Evolutionary conservation across 2,888 invertebrate species (phyloP).

Genomic region (Electrophaes corylata): DNA sequence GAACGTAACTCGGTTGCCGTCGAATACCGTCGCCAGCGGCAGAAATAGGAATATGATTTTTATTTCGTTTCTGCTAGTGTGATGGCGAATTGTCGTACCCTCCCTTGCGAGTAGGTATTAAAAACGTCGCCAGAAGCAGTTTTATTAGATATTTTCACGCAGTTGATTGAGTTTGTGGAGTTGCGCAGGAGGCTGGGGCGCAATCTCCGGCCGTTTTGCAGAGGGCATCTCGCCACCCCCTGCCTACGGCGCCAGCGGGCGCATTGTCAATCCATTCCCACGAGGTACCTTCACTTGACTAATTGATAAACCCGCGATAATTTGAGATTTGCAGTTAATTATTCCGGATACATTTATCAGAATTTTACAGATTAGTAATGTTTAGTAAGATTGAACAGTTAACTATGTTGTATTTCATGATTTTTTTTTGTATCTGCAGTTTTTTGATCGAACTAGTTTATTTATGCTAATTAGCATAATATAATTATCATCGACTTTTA

Average conservation of each 20-base stretch:
- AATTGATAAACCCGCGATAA: constrained; percentile 52
- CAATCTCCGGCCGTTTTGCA: constrained; percentile 76
- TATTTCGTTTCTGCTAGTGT: constrained; percentile 54
- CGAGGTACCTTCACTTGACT: constrained; percentile 44
- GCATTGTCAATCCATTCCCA: constrained; percentile 49
- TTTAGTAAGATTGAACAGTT: no score
- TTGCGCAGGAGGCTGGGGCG: constrained; percentile 76
- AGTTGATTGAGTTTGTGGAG: constrained; percentile 78
- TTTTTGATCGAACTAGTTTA: no score
- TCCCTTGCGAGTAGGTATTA: constrained; percentile 54
- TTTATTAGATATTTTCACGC: constrained; percentile 77
- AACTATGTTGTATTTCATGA: no score
- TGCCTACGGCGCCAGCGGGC: constrained; percentile 36
- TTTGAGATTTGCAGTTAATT: constrained; percentile 38
- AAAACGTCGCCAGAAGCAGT: constrained; percentile 65
- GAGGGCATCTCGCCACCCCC: constrained; percentile 49
- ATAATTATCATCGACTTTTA: no score
- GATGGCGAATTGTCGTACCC: constrained; percentile 50
- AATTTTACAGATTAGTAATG: neutral
- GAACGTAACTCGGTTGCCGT: constrained; percentile 46
- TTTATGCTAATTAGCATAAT: no score
- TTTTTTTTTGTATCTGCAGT: no score
- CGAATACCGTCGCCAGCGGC: constrained; percentile 42
- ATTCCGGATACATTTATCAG: constrained; percentile 9
- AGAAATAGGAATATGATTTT: constrained; percentile 52